Base-by-base conservation (phyloP, 2,888 invertebrate species). In the Brenthis daphne region DNA sequence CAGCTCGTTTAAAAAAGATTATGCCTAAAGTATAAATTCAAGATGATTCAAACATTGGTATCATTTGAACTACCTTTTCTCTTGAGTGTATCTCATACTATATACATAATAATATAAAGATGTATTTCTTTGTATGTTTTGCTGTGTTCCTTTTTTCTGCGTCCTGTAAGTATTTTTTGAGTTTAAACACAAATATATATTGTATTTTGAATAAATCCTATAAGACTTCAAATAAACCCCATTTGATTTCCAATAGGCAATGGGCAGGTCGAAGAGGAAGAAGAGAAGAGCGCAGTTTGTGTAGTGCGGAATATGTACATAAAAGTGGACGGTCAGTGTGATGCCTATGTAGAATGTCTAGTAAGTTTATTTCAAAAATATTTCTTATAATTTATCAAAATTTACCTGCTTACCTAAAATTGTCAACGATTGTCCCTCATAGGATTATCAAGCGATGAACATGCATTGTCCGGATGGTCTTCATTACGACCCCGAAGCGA, bases 401-500 rank as follows among this genome's bases (percentile, higher is more conserved):
- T 48, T 57, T 48, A 8, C 14, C 1, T 47, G 1, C 14, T 12
- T 50, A 0, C n/a, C 8, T 64, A 48, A 64, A 16, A 54, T 50
- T 37, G 6, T 4, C 0, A 29, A 29, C 29, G 29, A 29, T 12
- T 24, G 3, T n/a, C 16, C 5, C 0, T 64, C 64, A 20, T 95
- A 96, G 81, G 94, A 96, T 74, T 96, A 95, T 43, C 88, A 94
- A 0, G 92, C 94, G 0, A 93, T 94, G 77, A 93, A 95, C 78
- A 95, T 95, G 82, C 80, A 94, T 3, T 97, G 97, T 76, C 96
- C 96, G 0, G 97, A 97, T 78, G 97, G 97, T 8, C 90, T 97
- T 24, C 91, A 96, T 54, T 97, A 94, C 87, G 95, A 97, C 80
- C 94, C 95, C 1, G 94, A 94, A 4, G 90, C 92, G 0, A 89